Percentiles rank a stretch among this genome's conserved stretches.
Evolutionary conservation across 2,113 vertebrate genomes (phyloP).

Genomic region (Oryctolagus cuniculus): DNA sequence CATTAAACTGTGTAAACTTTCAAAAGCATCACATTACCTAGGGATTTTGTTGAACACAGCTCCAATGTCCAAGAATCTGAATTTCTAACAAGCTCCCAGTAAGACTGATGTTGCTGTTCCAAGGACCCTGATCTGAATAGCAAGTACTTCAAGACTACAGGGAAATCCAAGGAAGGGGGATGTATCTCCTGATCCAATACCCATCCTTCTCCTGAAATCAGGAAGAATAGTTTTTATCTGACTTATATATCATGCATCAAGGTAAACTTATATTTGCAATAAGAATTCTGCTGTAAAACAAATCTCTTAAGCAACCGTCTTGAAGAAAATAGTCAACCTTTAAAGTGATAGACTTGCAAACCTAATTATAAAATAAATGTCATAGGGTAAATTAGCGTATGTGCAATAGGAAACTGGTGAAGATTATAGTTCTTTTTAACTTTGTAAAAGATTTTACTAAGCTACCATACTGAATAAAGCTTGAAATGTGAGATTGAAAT

Average conservation of each 20-base stretch:
- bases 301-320: conserved; percentile 64
- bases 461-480: conserved; percentile 13
- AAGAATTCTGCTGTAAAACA: conserved; percentile 69
- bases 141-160: background rate
- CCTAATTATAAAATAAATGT: conserved; percentile 78
- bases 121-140: background rate
- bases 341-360: conserved; percentile 77
- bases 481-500: conserved; percentile 36
- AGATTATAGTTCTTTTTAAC: conserved; percentile 37
- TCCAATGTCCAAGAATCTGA: background rate
- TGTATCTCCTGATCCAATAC: background rate
- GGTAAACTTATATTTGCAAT: conserved; percentile 63
- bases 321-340: conserved; percentile 78
- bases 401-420: conserved; percentile 50
- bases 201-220: background rate
- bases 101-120: background rate
- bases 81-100: background rate
- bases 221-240: background rate
- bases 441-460: conserved; percentile 31
- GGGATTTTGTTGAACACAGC: background rate
- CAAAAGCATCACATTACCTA: background rate
- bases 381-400: conserved; percentile 72
- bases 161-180: background rate
- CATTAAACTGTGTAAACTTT: background rate
- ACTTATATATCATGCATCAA: conserved; percentile 16